These are phyloP conservation scores for Oreortyx pictus DNA, from an alignment of 2,797 vertebrate genomes.

Conservation along the genomic window DNA sequence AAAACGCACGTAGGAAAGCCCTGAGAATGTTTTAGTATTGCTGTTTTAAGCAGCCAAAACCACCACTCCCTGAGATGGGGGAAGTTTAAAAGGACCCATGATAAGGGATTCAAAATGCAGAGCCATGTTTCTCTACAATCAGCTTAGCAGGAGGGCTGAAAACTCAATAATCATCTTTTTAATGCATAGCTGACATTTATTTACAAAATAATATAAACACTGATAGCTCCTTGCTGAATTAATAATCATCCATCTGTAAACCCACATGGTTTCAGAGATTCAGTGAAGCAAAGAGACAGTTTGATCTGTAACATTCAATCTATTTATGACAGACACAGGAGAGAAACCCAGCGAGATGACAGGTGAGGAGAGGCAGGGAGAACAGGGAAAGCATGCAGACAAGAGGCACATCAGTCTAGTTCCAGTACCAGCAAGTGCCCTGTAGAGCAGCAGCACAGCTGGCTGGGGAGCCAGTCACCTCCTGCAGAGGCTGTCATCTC, in stretches of 20 bases:
- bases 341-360: not conserved
- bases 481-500: not conserved
- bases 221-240: not conserved
- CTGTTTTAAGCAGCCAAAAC: not conserved
- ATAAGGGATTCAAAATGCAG: not conserved
- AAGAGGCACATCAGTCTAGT: not conserved
- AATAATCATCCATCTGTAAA: not conserved
- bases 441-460: not conserved
- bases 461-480: not conserved
- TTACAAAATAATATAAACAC: not conserved
- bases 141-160: not conserved
- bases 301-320: not conserved
- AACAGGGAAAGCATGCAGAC: not conserved
- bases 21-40: not conserved
- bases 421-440: not conserved
- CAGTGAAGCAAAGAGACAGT: not conserved
- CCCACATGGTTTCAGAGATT: not conserved
- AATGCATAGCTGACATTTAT: not conserved
- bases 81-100: not conserved
- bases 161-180: not conserved
- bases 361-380: not conserved
- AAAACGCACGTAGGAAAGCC: not conserved
- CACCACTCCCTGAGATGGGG: not conserved
- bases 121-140: not conserved
- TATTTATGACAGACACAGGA: not conserved